These are phyloP conservation scores for Rhamnusium bicolor DNA, from an alignment of 2,888 invertebrate species.

Conservation along the genomic window DNA sequence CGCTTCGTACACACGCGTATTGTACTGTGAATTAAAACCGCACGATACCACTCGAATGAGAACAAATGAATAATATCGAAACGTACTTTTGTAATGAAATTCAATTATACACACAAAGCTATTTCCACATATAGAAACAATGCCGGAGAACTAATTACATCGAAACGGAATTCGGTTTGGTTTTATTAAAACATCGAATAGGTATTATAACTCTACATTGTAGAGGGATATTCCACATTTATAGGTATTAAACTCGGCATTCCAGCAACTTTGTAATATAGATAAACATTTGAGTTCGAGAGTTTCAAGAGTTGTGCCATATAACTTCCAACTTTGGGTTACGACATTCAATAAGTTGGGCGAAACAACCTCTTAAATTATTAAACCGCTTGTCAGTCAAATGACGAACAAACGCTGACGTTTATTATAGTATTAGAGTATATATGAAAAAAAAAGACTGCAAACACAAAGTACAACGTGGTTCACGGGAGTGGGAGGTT, in stretches of 20 bases:
- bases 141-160: constrained; percentile 17
- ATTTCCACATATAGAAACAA: constrained; percentile 10
- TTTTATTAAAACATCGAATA: constrained; percentile 27
- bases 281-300: constrained; percentile 5
- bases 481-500: too few species aligned
- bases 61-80: constrained; percentile 35
- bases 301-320: neutral
- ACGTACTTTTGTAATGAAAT: constrained; percentile 44
- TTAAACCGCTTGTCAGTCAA: too few species aligned
- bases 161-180: constrained; percentile 16
- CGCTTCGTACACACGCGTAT: neutral
- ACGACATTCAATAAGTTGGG: too few species aligned
- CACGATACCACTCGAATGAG: constrained; percentile 29
- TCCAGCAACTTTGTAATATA: constrained; percentile 3
- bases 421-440: too few species aligned
- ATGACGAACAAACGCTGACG: too few species aligned
- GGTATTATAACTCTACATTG: constrained; percentile 7
- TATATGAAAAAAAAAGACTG: too few species aligned
- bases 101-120: constrained; percentile 39
- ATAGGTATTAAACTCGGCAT: neutral
- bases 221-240: constrained; percentile 12
- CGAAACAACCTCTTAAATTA: too few species aligned
- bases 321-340: neutral
- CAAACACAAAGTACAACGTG: too few species aligned
- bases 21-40: constrained; percentile 19